Conservation (phyloP, 1,140 invertebrate species). For the Bilobella aurantiaca region DNA sequence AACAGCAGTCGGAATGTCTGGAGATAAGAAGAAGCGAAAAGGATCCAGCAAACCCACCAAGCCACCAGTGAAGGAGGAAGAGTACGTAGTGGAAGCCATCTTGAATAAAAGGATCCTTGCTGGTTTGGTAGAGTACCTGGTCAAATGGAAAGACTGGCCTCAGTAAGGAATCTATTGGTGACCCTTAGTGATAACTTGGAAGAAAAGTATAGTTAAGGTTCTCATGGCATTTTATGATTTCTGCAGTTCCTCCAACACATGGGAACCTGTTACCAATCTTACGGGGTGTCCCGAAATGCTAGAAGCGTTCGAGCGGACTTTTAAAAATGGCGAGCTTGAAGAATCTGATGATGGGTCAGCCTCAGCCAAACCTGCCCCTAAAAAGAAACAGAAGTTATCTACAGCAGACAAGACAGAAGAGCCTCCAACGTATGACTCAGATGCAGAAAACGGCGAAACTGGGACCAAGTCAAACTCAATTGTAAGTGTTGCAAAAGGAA, state of each 20-base stretch:
- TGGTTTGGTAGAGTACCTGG: not conserved
- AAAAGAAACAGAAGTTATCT: not conserved
- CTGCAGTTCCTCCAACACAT: not conserved
- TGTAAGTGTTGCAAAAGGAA: not conserved
- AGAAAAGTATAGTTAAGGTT: not conserved
- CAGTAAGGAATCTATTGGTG: not conserved
- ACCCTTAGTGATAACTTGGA: not conserved
- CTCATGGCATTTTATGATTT: not conserved
- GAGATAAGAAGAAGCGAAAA: not conserved
- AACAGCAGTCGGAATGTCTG: too few relatives aligned
- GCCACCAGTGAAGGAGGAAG: not conserved
- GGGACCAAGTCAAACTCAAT: not conserved
- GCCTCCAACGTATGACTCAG: not conserved
- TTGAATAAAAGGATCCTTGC: not conserved
- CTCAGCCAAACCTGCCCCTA: not conserved
- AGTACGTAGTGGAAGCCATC: not conserved
- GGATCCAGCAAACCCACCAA: not conserved
- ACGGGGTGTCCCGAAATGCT: not conserved
- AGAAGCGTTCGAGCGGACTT: not conserved
- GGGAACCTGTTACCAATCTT: not conserved
- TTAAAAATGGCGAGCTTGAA: not conserved
- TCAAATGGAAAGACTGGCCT: conserved; percentile 2
- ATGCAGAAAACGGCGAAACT: not conserved
- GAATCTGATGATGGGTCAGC: not conserved
- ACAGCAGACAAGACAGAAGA: not conserved